Percentiles rank a stretch among this genome's conserved stretches.
Evolutionary conservation across 2,888 invertebrate genomes (phyloP).

Genomic region (Morpho deidamia): DNA sequence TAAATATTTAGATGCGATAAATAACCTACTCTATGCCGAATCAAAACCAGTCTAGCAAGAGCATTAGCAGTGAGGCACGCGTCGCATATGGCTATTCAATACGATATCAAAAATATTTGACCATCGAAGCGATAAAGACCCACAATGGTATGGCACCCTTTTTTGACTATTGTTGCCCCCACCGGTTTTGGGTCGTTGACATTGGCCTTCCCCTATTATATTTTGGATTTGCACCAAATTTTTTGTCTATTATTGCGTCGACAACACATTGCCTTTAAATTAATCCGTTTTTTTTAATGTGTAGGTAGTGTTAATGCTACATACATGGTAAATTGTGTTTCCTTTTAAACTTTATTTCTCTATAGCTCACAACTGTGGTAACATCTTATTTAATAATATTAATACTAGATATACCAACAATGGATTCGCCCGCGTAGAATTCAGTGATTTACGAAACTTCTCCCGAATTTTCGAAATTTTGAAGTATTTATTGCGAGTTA

Average conservation of each 20-base stretch:
- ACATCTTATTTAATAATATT: no score
- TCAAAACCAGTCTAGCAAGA: constrained; percentile 18
- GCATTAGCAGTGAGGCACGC: constrained; percentile 20
- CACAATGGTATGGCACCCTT: constrained; percentile 65
- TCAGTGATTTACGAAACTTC: no score
- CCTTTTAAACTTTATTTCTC: background rate
- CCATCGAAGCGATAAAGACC: constrained; percentile 59
- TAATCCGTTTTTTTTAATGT: constrained; percentile 24
- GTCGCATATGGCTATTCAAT: constrained; percentile 16
- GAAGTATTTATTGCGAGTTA: no score
- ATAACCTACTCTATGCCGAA: background rate
- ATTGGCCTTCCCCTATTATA: constrained; percentile 64
- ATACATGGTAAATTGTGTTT: constrained; percentile 17
- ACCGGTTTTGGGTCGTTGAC: constrained; percentile 73
- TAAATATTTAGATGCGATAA: background rate
- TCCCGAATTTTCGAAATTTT: no score
- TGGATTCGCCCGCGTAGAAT: no score
- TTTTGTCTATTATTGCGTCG: constrained; percentile 62
- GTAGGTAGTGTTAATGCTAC: constrained; percentile 30
- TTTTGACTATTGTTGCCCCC: constrained; percentile 64
- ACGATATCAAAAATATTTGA: constrained; percentile 32
- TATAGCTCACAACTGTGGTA: no score
- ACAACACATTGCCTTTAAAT: constrained; percentile 61
- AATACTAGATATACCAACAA: no score
- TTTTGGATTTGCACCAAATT: constrained; percentile 62